phyloP scores from a whole-genome alignment of 2,113 vertebrate genomes.

The Cephalophus harveyi region DNA sequence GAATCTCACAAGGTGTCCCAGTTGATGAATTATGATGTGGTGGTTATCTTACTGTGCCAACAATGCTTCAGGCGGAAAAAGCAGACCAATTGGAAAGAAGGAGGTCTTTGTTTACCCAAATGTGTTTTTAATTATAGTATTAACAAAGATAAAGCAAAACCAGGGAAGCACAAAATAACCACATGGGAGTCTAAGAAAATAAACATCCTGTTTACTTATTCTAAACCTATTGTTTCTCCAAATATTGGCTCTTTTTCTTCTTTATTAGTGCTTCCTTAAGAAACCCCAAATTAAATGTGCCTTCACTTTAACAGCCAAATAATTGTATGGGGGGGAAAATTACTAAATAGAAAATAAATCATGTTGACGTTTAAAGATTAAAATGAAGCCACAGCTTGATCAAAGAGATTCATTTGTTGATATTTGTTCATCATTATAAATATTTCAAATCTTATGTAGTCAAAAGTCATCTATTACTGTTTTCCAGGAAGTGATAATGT shows the following conservation, averaged over 20 bases:
- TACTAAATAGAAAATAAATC: slow-evolving; percentile 48
- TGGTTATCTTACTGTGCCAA: slow-evolving; percentile 9
- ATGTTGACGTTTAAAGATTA: slow-evolving; percentile 53
- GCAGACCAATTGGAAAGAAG: slow-evolving; percentile 22
- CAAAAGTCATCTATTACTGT: slow-evolving; percentile 52
- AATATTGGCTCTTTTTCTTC: slow-evolving; percentile 22
- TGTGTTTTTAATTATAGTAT: slow-evolving; percentile 70
- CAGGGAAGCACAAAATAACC: slow-evolving; percentile 52
- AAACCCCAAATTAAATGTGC: slow-evolving; percentile 31
- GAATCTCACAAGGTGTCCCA: neutral
- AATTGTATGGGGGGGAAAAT: neutral
- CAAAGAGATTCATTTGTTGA: slow-evolving; percentile 56
- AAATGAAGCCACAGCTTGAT: slow-evolving; percentile 38
- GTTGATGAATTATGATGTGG: slow-evolving; percentile 13
- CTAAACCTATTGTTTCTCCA: slow-evolving; percentile 26
- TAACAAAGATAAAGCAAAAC: slow-evolving; percentile 63
- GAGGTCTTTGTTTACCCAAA: slow-evolving; percentile 47
- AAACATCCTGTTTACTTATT: slow-evolving; percentile 38
- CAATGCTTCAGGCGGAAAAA: slow-evolving; percentile 12
- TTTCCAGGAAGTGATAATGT: slow-evolving; percentile 40
- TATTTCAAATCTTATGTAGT: slow-evolving; percentile 42
- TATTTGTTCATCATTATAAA: slow-evolving; percentile 39
- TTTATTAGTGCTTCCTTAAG: slow-evolving; percentile 24
- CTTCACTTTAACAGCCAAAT: slow-evolving; percentile 35
- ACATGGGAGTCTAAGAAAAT: slow-evolving; percentile 41